Base-by-base conservation (phyloP, 2,797 vertebrate genomes). In the Champsocephalus esox region DNA sequence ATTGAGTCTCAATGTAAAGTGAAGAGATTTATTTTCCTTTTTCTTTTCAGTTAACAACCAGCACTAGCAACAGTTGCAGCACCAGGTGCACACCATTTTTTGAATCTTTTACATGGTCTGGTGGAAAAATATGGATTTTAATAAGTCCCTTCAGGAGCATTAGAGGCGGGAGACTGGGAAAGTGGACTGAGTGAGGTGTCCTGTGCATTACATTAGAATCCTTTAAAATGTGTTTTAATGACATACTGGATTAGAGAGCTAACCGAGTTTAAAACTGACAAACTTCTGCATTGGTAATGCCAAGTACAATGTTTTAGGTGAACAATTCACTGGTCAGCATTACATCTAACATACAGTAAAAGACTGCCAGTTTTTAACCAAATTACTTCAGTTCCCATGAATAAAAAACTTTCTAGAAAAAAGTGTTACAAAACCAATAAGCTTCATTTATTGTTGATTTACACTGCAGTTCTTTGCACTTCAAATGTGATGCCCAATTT, bases 41-140 rank as follows among this genome's bases (percentile, higher is more conserved):
- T 43, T 51, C 48, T 89, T 70, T 48, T 38, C 62, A 75, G 62
- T 80, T 60, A 89, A 87, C 75, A 73, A 83, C 78, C 79, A 79
- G 52, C 45, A 69, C 57, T 67, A 58, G 82, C 82, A 87, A 82
- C 67, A 81, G 89, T 68, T 78, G 74, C 71, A 86, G 87, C 75
- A 83, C 86, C 93, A 95, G 91, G 91, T 94, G 93, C 89, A 83
- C 84, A 54, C 84, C 70, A 70, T 82, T 87, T 87, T 85, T 83
- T 92, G 75, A 92, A 90, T 91, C 85, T 93, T 92, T 90, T 77
- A 92, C 87, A 80, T 75, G 80, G 85, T 89, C 83, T 83, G 87
- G 62, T 90, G 84, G 88, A 93, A 90, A 92, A 92, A 93, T 92
- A 89, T 92, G 87, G 85, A 92, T 94, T 92, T 93, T 94, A 94